Conservation (phyloP, 2,888 invertebrate species). For the Vesta saturnalis region DNA sequence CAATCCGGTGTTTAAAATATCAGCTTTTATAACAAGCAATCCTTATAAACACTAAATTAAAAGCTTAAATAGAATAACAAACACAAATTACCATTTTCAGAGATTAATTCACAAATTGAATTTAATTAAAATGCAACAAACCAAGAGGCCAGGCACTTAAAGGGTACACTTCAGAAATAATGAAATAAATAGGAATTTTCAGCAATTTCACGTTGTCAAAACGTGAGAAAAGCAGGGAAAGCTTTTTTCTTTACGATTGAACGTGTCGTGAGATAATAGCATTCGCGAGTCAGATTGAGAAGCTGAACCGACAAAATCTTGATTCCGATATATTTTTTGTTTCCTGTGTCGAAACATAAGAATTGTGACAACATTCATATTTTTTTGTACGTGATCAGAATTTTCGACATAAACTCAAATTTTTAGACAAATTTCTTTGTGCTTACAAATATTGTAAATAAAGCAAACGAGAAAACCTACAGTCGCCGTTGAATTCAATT, state of each 20-base stretch:
- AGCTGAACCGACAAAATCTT: constrained; percentile 30
- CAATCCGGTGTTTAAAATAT: no score
- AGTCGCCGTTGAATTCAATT: not conserved
- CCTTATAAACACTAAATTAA: no score
- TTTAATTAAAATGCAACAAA: no score
- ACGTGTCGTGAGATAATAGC: constrained; percentile 36
- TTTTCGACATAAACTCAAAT: not conserved
- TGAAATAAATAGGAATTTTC: constrained; percentile 31
- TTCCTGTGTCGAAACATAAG: constrained; percentile 10
- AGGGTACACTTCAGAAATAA: constrained; percentile 20
- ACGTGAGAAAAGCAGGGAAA: constrained; percentile 32
- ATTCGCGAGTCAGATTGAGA: constrained; percentile 22
- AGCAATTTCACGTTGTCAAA: constrained; percentile 29
- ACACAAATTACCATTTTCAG: no score
- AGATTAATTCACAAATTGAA: no score
- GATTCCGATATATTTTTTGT: constrained; percentile 32
- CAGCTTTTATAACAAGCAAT: no score
- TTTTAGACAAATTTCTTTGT: not conserved
- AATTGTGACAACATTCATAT: constrained; percentile 24
- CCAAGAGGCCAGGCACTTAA: no score
- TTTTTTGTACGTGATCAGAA: constrained; percentile 12
- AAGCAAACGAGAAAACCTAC: not conserved
- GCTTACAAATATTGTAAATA: not conserved
- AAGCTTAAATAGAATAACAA: no score
- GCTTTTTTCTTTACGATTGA: constrained; percentile 38